Percentiles rank a stretch among this genome's conserved stretches.
phyloP scores from a whole-genome alignment of 2,888 invertebrate species.

The Tipula vernalis region DNA sequence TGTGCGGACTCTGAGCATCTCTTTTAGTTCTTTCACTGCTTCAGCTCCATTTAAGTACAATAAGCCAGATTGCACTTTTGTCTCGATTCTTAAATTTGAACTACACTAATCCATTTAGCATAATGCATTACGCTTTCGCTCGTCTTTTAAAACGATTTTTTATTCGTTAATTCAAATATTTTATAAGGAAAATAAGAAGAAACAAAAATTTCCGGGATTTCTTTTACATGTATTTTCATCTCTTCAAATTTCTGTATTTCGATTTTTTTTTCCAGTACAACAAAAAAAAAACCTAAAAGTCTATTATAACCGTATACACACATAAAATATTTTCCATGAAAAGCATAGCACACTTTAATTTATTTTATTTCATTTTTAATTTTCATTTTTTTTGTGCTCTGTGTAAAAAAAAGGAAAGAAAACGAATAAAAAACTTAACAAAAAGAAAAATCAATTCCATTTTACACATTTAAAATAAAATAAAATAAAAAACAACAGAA shows the following conservation, averaged over 20 bases:
- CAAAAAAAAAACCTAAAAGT: not conserved
- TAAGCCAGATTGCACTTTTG: not conserved
- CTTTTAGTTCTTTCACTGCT: no score
- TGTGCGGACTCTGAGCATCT: no score
- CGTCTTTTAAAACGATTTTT: not conserved
- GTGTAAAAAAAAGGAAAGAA: not conserved
- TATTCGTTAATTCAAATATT: not conserved
- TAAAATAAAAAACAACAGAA: not conserved
- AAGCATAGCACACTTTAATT: not conserved
- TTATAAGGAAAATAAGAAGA: not conserved
- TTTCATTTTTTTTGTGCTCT: not conserved
- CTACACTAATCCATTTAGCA: not conserved
- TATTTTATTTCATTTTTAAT: not conserved
- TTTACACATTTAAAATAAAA: not conserved
- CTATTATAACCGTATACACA: not conserved
- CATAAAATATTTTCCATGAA: not conserved
- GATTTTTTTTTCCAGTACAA: not conserved
- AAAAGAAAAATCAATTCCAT: not conserved
- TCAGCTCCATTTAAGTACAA: no score
- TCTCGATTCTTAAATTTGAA: no score
- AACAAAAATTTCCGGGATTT: not conserved
- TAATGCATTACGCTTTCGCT: not conserved
- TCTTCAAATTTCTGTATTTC: not conserved
- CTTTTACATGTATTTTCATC: not conserved
- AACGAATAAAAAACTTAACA: not conserved